phyloP scores from a whole-genome alignment of 1,140 invertebrate genomes.

The Drosophila lacertosa region DNA sequence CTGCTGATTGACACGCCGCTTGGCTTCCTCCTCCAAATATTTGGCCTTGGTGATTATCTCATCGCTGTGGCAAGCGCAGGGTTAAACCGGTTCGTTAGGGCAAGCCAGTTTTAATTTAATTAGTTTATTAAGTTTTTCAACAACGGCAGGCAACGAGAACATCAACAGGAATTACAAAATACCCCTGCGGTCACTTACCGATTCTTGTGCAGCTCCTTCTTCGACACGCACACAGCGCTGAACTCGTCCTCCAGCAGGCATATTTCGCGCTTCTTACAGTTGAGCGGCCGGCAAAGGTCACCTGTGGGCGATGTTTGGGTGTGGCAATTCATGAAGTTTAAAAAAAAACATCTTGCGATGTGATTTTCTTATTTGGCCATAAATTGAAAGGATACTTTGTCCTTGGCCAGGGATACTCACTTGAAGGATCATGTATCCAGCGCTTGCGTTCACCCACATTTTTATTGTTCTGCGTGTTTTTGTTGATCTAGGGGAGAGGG shows the following conservation, averaged over 20 bases:
- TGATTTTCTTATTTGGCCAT: neutral
- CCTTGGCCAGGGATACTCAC: constrained; percentile 85
- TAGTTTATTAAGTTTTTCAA: constrained; percentile 60
- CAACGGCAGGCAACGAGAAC: constrained; percentile 6
- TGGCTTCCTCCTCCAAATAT: constrained; percentile 85
- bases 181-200: constrained; percentile 86
- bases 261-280: constrained; percentile 94
- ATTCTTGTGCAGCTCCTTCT: constrained; percentile 92
- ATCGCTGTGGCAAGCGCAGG: constrained; percentile 84
- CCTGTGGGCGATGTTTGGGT: constrained; percentile 85
- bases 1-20: constrained; percentile 81
- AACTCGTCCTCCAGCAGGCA: constrained; percentile 93
- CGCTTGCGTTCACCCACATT: constrained; percentile 86
- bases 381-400: constrained; percentile 2
- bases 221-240: constrained; percentile 94
- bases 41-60: constrained; percentile 89
- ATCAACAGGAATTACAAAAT: constrained; percentile 14
- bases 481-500: constrained; percentile 67
- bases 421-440: constrained; percentile 91
- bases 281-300: constrained; percentile 92
- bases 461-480: constrained; percentile 71
- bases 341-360: too few species aligned
- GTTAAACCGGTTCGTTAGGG: constrained; percentile 21
- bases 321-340: constrained; percentile 42
- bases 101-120: constrained; percentile 70